phyloP scores from a whole-genome alignment of 2,797 vertebrate genomes.

The Morelia viridis region DNA sequence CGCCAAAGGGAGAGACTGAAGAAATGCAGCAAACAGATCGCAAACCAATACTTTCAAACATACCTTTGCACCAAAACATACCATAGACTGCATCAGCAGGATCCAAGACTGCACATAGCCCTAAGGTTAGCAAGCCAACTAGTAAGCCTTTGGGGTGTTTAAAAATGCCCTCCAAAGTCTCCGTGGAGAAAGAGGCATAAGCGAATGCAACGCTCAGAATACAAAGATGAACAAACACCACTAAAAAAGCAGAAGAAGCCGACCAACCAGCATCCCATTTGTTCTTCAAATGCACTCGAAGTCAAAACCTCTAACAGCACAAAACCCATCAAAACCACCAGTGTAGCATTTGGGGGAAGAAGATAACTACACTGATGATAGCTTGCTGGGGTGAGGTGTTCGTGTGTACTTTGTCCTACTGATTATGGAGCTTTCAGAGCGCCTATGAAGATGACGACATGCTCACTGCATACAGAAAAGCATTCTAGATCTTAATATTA shows the following conservation, averaged over 20 bases:
- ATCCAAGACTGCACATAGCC: neutral
- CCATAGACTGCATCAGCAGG: neutral
- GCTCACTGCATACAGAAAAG: neutral
- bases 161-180: neutral
- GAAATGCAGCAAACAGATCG: neutral
- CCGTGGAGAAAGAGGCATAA: neutral
- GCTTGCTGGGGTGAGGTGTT: neutral
- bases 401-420: neutral
- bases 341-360: neutral
- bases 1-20: neutral
- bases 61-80: neutral
- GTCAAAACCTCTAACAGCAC: neutral
- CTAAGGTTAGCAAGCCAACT: neutral
- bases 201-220: neutral
- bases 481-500: neutral
- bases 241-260: neutral
- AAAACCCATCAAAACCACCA: neutral
- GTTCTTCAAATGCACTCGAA: neutral
- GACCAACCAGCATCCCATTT: neutral
- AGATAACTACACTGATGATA: neutral
- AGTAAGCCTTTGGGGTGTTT: neutral
- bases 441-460: neutral
- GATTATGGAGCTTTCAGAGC: neutral
- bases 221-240: neutral
- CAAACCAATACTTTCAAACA: neutral